Evolutionary conservation across 2,113 vertebrate species (phyloP), one percentile per base, ranked within the genome.

Genomic region (Orcinus orca): DNA sequence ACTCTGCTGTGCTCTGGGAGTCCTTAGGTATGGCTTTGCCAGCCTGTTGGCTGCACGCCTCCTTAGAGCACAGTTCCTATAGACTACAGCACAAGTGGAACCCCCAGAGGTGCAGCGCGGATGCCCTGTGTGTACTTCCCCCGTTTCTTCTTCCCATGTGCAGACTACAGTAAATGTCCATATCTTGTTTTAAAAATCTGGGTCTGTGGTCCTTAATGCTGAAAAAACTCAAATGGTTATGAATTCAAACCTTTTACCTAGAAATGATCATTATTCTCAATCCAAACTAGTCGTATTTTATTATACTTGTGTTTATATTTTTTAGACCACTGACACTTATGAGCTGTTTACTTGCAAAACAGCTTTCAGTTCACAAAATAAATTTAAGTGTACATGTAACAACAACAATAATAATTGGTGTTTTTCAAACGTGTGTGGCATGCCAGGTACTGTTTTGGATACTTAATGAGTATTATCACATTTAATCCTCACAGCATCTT

Each of bases 321-420:
- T 77, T 79, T 10, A 62, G 2, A 20, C 79, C 55, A 25, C 44
- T 83, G 58, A 60, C 2, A 50, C 38, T 60, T 92, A 3, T 77
- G 20, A 82, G 15, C 36, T 1, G 7, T 88, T 85, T 47, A 71
- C 5, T 47, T 87, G 31, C n/a, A 90, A 93, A 90, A 33, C 65
- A 63, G 33, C 5, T 93, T 79, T 91, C 50, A 73, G 86, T 71
- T 65, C 44, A 70, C 26, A 63, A 80, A 38, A 76, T 67, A 36
- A 91, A 88, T 55, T 89, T 74, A 86, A 81, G 36, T 79, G 33
- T n/a, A 12, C 17, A 31, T 63, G 10, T 38, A n/a, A 85, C 67
- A n/a, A 20, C 55, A 20, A 21, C 20, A 58, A 41, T 38, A 23
- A 63, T 70, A 5, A 20, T n/a, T 44, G 70, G 2, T 14, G 20